These are phyloP conservation scores for Euschistus heros DNA, from an alignment of 1,140 invertebrate species.

Conservation along the genomic window DNA sequence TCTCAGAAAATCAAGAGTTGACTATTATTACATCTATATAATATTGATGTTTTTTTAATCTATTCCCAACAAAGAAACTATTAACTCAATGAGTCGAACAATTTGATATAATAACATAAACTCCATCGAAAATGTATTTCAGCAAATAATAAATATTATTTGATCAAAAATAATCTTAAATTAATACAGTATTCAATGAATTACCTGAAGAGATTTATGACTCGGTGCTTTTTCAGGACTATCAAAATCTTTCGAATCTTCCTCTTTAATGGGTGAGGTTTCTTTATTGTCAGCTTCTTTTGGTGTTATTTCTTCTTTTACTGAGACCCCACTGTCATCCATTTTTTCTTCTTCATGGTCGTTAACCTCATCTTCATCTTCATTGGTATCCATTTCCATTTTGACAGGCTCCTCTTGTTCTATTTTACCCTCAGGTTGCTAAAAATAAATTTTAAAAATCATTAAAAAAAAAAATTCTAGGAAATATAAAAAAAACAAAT, in stretches of 20 bases:
- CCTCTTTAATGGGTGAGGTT: conserved; percentile 19
- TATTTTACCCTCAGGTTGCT: conserved; percentile 32
- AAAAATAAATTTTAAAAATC: not conserved
- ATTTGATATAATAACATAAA: too few relatives aligned
- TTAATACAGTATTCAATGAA: too few relatives aligned
- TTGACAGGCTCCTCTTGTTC: conserved; percentile 39
- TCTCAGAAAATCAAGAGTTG: not conserved
- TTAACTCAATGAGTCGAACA: too few relatives aligned
- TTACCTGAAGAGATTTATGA: conserved; percentile 11
- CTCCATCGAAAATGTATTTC: too few relatives aligned
- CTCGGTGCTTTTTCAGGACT: conserved; percentile 3
- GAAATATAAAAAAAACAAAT: too few relatives aligned
- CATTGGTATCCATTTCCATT: conserved; percentile 40
- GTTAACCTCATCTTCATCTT: conserved; percentile 31
- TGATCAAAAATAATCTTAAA: not conserved
- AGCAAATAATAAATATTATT: not conserved
- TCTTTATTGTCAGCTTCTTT: conserved; percentile 18
- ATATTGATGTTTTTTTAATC: not conserved
- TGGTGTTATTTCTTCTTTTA: conserved; percentile 27
- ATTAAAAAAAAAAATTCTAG: too few relatives aligned
- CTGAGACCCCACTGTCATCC: conserved; percentile 30
- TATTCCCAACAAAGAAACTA: too few relatives aligned
- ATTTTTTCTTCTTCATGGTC: conserved; percentile 30
- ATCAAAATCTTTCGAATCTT: conserved; percentile 17
- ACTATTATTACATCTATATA: not conserved